Base-by-base conservation (phyloP, 2,888 invertebrate genomes). In the Deilephila elpenor region DNA sequence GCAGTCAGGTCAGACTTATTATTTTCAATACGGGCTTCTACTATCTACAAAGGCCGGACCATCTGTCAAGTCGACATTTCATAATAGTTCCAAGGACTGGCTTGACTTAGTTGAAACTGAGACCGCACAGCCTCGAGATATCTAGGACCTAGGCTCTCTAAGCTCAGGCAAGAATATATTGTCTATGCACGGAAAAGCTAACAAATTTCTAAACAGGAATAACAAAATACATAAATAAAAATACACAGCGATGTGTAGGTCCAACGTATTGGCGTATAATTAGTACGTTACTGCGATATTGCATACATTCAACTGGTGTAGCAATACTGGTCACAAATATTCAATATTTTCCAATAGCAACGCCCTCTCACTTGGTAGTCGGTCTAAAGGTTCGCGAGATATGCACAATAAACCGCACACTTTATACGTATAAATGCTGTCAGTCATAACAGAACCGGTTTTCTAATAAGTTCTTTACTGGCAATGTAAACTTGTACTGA, bases 401-500 rank as follows among this genome's bases (percentile, higher is more conserved):
- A 76, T 59, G 74, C 71, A 64, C 62, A 72, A 74, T 56, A 62
- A 74, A 71, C 73, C 75, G 73, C 74, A 70, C 64, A 72, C 71
- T 75, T 76, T 76, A 76, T 73, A 74, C 73, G 72, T 75, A 73
- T 44, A 20, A 73, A 70, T 61, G 60, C 56, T 77, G 78, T 74
- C 78, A 75, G 76, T 77, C 73, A 77, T 72, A 71, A 70, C 32
- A 73, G 32, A 71, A 78, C 78, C 78, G 73, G 75, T 78, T 80
- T 78, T 73, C 61, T 72, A 74, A 71, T 70, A 74, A 74, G 74
- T 75, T 76, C 74, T 76, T 67, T 67, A 67, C 67, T 67, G 17
- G 64, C 20, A 64, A 20, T 67, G 67, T 67, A 67, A 67, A 67
- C 67, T 67, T 51, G 51, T 67, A 67, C 17, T 8, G n/a, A 67